Base-by-base conservation (phyloP, 2,888 invertebrate genomes). In the Belgica antarctica region DNA sequence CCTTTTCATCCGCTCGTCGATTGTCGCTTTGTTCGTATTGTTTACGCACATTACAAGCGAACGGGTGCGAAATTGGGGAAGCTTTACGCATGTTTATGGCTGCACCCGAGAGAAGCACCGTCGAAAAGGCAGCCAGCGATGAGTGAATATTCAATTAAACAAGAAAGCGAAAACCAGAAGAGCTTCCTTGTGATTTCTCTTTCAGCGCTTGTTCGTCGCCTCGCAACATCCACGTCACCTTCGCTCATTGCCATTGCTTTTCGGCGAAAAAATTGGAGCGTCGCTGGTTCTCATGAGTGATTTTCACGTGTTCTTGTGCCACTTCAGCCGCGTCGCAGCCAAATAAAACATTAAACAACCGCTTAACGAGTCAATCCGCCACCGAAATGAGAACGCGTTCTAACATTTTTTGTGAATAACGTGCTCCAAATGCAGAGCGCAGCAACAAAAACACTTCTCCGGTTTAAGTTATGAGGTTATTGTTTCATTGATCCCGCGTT, bases 401-500 rank as follows among this genome's bases (percentile, higher is more conserved):
- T 27, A 25, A 59, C 15, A 24, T 28, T 28, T 27, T 27, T 62
- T 19, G 1, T 8, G 36, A 52, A 52, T 41, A 52, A 22, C 52
- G 52, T 52, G 52, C 52, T 22, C 52, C 17, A 52, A 52, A 52
- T 52, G 17, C 17, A 8, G 46, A 46, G 10, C 4, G 52, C n/a
- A n/a, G n/a, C n/a, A n/a, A n/a, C n/a, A n/a, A n/a, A n/a, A n/a
- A n/a, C n/a, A n/a, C n/a, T n/a, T n/a, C n/a, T n/a, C n/a, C n/a
- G n/a, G n/a, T n/a, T n/a, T n/a, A 52, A 52, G 19, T 22, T 17
- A 19, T 31, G 62, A 28, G 61, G 62, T 62, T 62, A 62, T 62
- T 62, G 62, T 22, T 62, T 62, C 62, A 62, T 62, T 62, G 62
- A 62, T 62, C 34, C 5, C 52, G 17, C 52, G 31, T 31, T n/a